Base-by-base conservation (phyloP, 2,113 vertebrate genomes). In the Perca fluviatilis region DNA sequence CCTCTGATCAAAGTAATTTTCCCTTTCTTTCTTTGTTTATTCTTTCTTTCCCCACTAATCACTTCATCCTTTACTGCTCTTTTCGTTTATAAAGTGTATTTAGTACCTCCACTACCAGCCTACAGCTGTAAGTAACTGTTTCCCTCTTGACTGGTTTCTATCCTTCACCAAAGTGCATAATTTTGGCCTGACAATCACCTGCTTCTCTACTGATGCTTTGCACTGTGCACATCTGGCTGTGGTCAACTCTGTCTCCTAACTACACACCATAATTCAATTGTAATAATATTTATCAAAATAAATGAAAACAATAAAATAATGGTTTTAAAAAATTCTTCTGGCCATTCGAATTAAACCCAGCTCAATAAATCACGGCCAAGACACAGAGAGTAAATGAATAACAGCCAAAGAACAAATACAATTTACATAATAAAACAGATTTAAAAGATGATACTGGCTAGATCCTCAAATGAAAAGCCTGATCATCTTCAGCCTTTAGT, bases 1-100 rank as follows among this genome's bases (percentile, higher is more conserved):
- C 18, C 51, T 64, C 27, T 51, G 75, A 79, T 65, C 51, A 54
- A 74, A 80, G 27, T 58, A 5, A 63, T 77, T 81, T 57, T 27
- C 76, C 46, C 40, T 23, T 43, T 60, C 11, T 27, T 11, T 30
- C 15, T 68, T 21, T 51, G 7, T 57, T 13, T 67, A 16, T 60
- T 19, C 12, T 33, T 30, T 54, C 18, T 63, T 40, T 63, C 10
- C 21, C 9, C 60, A 61, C 46, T 54, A 62, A 11, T 23, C 36
- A 7, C 8, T 4, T 27, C 3, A 43, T 62, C n/a, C 15, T 57
- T 51, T 63, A 16, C 63, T 51, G 5, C 21, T 54, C 13, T 56
- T 21, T 40, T 36, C 57, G 5, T 50, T 49, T 33, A 13, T 64
- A 18, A 8, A 27, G 23, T 47, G 25, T 49, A 10, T 40, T 10